These are phyloP conservation scores for Aleadryas rufinucha DNA, from an alignment of 2,113 vertebrate genomes.

Conservation along the genomic window DNA sequence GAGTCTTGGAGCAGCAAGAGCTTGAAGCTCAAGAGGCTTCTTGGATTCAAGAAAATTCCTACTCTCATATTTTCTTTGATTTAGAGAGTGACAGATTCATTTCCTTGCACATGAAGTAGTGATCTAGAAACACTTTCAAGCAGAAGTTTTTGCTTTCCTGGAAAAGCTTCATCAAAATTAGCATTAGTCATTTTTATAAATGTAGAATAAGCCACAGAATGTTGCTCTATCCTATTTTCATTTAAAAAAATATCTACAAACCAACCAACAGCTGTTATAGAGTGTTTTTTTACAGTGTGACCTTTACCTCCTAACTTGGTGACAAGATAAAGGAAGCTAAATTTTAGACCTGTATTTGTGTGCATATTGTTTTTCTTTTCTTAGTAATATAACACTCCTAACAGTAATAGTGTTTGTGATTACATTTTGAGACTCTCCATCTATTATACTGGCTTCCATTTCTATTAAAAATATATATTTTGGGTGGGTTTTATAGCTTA, in stretches of 20 bases:
- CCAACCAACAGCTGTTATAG: neutral
- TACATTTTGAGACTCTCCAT: neutral
- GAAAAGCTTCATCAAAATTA: neutral
- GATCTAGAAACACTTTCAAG: neutral
- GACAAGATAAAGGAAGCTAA: neutral
- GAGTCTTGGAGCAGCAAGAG: neutral
- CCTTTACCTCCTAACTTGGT: neutral
- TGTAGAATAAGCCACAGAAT: neutral
- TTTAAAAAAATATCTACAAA: neutral
- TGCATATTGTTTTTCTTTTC: neutral
- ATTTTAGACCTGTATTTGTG: neutral
- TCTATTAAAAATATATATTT: constrained; percentile 17
- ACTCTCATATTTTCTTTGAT: neutral
- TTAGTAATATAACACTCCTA: neutral
- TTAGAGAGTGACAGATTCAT: neutral
- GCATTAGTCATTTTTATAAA: neutral
- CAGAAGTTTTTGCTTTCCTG: neutral
- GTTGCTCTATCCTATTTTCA: neutral
- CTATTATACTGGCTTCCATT: neutral
- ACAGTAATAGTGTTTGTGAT: neutral
- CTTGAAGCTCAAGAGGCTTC: neutral
- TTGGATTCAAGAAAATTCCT: neutral
- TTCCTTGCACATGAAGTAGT: neutral
- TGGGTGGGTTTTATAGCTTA: neutral
- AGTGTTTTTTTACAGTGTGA: neutral